Conservation (phyloP, 2,888 invertebrate genomes). For the Ophioninae sp. region DNA sequence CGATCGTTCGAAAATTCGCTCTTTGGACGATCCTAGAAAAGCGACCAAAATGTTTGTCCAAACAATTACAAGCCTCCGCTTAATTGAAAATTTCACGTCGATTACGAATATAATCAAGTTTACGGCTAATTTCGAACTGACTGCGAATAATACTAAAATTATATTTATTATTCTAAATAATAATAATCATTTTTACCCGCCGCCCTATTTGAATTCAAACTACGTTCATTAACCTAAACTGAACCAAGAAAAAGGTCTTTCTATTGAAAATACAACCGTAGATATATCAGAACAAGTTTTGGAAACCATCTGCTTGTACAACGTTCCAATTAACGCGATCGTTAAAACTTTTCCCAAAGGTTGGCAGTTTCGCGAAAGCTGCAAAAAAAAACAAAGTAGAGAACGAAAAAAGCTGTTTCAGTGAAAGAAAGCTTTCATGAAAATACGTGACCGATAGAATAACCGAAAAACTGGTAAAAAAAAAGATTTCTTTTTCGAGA, state of each 20-base stretch:
- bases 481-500: constrained; percentile 3
- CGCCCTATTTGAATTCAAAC: no score
- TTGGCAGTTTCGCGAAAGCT: background rate
- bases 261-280: background rate
- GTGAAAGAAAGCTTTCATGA: background rate
- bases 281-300: background rate
- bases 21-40: background rate
- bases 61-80: background rate
- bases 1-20: background rate
- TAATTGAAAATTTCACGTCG: background rate
- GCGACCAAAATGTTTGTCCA: background rate
- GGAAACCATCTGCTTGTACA: background rate
- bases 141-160: background rate
- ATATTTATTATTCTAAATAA: background rate
- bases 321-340: background rate
- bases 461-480: background rate
- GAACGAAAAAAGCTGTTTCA: background rate
- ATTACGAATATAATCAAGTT: background rate
- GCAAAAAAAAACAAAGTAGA: background rate
- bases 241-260: background rate
- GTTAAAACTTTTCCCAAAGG: background rate
- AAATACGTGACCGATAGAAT: background rate
- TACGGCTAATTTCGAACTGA: background rate
- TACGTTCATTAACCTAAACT: no score
- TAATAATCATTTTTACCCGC: no score